phyloP scores from a whole-genome alignment of 2,888 invertebrate species.

The Acanthosepion pharaonis region DNA sequence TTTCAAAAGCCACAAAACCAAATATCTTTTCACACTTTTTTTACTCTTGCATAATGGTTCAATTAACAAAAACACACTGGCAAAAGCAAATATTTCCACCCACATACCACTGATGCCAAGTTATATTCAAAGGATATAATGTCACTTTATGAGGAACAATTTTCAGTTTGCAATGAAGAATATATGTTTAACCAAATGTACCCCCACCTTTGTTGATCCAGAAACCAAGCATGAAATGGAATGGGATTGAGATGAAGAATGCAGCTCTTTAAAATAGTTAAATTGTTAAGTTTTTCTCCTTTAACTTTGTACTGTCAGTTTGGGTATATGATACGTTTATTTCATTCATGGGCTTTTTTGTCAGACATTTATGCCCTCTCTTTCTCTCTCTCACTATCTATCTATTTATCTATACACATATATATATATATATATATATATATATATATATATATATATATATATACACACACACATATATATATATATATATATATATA shows the following conservation, averaged over 20 bases:
- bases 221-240: neutral
- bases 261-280: neutral
- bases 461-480: too few relatives aligned
- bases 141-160: neutral
- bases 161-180: neutral
- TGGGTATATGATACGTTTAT: neutral
- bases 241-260: neutral
- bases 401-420: neutral
- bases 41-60: neutral
- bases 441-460: neutral
- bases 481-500: too few relatives aligned
- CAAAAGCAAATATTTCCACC: neutral
- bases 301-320: neutral
- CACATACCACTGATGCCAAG: neutral
- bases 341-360: neutral
- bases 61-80: neutral
- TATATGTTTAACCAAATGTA: neutral
- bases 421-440: neutral
- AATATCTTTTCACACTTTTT: neutral
- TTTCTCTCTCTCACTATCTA: neutral
- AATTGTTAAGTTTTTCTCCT: neutral
- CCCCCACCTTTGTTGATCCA: neutral
- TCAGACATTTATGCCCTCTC: neutral
- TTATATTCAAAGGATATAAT: neutral
- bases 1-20: neutral